phyloP scores from a whole-genome alignment of 2,113 vertebrate genomes.

The Aspiorhynchus laticeps region DNA sequence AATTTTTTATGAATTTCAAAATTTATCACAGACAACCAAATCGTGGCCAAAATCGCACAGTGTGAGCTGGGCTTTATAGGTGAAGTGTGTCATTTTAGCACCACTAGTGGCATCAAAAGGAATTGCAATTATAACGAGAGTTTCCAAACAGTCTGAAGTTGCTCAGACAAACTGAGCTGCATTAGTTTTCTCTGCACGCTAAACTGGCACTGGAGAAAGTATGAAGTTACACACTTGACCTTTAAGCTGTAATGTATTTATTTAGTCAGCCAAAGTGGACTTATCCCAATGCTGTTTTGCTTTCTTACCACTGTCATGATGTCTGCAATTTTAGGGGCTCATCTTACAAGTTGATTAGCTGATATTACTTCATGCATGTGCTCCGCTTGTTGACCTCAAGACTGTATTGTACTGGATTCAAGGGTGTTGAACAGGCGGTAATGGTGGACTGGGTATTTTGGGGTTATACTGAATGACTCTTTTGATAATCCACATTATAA shows the following conservation, averaged over 20 bases:
- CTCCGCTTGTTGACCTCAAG: not conserved
- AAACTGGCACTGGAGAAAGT: not conserved
- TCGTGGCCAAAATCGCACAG: no score
- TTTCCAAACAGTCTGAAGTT: not conserved
- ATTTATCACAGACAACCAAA: no score
- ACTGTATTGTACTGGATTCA: not conserved
- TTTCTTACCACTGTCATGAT: not conserved
- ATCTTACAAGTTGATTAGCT: not conserved
- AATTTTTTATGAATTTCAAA: no score
- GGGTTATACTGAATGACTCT: not conserved
- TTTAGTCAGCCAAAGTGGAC: not conserved
- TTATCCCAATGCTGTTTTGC: not conserved
- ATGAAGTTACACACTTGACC: not conserved
- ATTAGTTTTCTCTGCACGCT: not conserved
- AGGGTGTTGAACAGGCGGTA: not conserved
- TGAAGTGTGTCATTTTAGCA: no score
- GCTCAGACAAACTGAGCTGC: not conserved
- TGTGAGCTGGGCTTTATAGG: no score
- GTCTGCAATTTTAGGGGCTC: not conserved
- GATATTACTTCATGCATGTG: not conserved
- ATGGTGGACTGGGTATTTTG: not conserved
- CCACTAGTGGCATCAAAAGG: not conserved
- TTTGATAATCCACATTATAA: not conserved
- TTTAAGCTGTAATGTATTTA: not conserved
- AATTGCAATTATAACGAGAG: not conserved